Evolutionary conservation across 2,888 invertebrate genomes (phyloP), one percentile per base, ranked within the genome.

Genomic region (Plebejus argus): DNA sequence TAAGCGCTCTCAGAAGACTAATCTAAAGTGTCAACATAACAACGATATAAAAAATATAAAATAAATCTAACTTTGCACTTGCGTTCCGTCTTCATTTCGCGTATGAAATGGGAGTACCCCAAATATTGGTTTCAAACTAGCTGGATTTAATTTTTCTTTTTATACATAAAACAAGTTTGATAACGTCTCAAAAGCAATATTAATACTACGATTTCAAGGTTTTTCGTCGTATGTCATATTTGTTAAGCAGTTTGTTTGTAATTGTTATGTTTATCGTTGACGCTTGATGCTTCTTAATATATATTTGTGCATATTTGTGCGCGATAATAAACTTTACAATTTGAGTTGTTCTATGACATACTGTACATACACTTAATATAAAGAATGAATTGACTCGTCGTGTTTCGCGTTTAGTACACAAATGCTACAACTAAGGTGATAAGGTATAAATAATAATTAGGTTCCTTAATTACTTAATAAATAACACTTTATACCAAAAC

Each of bases 241-340:
- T 66, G 12, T 33, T 66, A 66, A 61, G 4, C 23, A 23, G 4
- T 66, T 12, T 28, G 5, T 66, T 18, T 66, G 4, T 61, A 23
- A 10, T 23, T 61, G 6, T 61, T 61, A 61, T 20, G 12, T 61
- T 61, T 23, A 15, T 15, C 23, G 28, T 66, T 66, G 66, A 6
- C 28, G 66, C 66, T 66, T 66, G 66, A 6, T 6, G 33, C 66
- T 66, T 66, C 74, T 3, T 49, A 74, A 15, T 7, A 74, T 74
- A 20, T 45, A 4, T 72, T 74, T 74, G 74, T 74, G 74, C 74
- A 74, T 28, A 53, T 20, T 74, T 74, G 74, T 74, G 74, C 74
- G 74, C 28, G 28, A 49, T 49, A 8, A 23, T 49, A 74, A 53
- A 74, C 15, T 15, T 53, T 53, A 53, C 53, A 53, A 53, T 53